Conservation (phyloP, 2,113 vertebrate species). For the Poicephalus gulielmi region DNA sequence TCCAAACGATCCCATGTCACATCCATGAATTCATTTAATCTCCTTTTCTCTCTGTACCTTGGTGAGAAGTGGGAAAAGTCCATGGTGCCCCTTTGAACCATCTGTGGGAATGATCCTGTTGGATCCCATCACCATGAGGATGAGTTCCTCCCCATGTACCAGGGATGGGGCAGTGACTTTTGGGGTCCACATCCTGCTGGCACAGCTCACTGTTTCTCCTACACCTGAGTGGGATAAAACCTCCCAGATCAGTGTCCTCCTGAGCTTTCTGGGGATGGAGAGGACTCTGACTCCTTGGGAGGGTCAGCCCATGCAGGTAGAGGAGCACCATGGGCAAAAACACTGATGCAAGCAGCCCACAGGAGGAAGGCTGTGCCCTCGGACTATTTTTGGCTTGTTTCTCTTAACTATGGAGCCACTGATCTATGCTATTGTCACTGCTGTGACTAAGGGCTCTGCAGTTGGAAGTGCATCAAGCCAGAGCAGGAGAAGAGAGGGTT, state of each 20-base stretch:
- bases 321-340: background rate
- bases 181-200: fast-evolving
- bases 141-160: background rate
- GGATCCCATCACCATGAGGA: fast-evolving
- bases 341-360: background rate
- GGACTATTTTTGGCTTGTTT: conserved; percentile 44
- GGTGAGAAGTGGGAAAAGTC: background rate
- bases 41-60: background rate
- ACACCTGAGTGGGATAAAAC: background rate
- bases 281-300: background rate
- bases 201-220: no score
- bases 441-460: conserved; percentile 53
- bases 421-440: conserved; percentile 41
- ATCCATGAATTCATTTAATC: background rate
- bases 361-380: background rate
- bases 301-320: background rate
- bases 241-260: background rate
- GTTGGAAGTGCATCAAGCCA: background rate
- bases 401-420: conserved; percentile 16
- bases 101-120: fast-evolving
- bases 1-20: background rate
- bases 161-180: background rate
- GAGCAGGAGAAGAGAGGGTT: background rate
- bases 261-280: background rate
- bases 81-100: fast-evolving